A percentile compares a stretch with the other conserved stretches of the same genome.
phyloP scores from a whole-genome alignment of 2,888 invertebrate genomes.

The Nemotelus pantherinus region DNA sequence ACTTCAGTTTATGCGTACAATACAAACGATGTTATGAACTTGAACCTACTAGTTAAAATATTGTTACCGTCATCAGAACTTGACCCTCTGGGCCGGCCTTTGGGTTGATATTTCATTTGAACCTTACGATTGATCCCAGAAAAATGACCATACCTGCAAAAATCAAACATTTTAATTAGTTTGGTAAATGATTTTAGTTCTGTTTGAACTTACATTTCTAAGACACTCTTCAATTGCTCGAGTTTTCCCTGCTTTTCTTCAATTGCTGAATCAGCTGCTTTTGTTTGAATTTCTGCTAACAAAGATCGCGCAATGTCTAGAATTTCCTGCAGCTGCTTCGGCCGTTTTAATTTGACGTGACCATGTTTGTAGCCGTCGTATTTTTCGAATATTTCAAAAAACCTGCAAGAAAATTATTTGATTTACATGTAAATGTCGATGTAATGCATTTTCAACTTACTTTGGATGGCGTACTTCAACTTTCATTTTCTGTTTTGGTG shows the following conservation, averaged over 20 bases:
- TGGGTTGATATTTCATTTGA: conserved; percentile 98
- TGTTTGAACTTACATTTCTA: conserved; percentile 88
- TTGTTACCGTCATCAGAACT: conserved; percentile 92
- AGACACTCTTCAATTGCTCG: conserved; percentile 95
- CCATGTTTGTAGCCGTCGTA: conserved; percentile 95
- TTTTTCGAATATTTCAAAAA: conserved; percentile 98
- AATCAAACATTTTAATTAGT: not conserved
- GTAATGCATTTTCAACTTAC: conserved; percentile 64
- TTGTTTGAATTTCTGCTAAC: conserved; percentile 87
- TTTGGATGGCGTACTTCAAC: conserved; percentile 97
- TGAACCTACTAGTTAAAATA: conserved; percentile 53
- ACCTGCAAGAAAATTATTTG: conserved; percentile 68
- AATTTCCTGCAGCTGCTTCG: conserved; percentile 97
- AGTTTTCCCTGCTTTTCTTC: conserved; percentile 97
- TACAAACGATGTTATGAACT: conserved; percentile 37
- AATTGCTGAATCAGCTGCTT: conserved; percentile 88
- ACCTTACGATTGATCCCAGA: conserved; percentile 99
- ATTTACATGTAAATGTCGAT: conserved; percentile 16
- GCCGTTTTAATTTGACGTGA: conserved; percentile 96
- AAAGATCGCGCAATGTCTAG: conserved; percentile 94
- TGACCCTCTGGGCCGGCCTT: conserved; percentile 89
- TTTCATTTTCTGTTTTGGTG: conserved; percentile 99
- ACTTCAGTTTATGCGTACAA: conserved; percentile 22
- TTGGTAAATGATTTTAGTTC: not conserved
- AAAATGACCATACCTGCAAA: conserved; percentile 94